Base-by-base conservation (phyloP, 23 tunicate species). In the Halocynthia aurantium region DNA sequence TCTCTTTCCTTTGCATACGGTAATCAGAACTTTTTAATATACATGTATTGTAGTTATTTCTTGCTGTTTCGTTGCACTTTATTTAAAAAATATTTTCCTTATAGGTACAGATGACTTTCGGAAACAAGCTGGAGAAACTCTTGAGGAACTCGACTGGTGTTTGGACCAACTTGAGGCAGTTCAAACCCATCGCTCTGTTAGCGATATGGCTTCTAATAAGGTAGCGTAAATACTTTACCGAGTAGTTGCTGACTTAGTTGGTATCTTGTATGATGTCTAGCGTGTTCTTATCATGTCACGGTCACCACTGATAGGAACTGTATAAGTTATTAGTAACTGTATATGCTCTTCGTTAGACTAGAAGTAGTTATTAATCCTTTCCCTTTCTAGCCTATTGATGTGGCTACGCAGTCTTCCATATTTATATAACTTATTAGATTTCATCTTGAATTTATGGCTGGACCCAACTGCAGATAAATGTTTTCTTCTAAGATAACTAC, bases 121-220 rank as follows among this genome's bases (percentile, higher is more conserved):
- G 58, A 74, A 85, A 53, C 75, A 83, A 53, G 85, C 96, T 19
- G 51, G 20, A 20, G 86, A 84, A 81, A 81, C 96, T 7, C 67
- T 89, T 61, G 96, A 89, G n/a, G 96, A 89, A 76, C 57, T 89
- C 67, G 96, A 89, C 80, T 89, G 96, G 96, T 89, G 96, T 67
- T 85, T 89, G 20, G 96, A 89, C 49, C 96, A 89, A 55, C 77
- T 89, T 10, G 96, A 89, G 18, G 62, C 78, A 8, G 96, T 89
- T n/a, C 96, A 89, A 76, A 89, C 96, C 9, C 96, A 89, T 65
- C 84, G 96, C 6, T 84, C 88, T 70, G 96, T 89, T 76, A 89
- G 96, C 82, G 96, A 89, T 18, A 89, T 89, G 96, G 96, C 96
- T 22, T 89, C 96, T 22, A 89, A 89, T 50, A 89, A 89, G 81